These are phyloP conservation scores for Nasonia vitripennis DNA, from an alignment of 1,140 invertebrate species.

Conservation along the genomic window DNA sequence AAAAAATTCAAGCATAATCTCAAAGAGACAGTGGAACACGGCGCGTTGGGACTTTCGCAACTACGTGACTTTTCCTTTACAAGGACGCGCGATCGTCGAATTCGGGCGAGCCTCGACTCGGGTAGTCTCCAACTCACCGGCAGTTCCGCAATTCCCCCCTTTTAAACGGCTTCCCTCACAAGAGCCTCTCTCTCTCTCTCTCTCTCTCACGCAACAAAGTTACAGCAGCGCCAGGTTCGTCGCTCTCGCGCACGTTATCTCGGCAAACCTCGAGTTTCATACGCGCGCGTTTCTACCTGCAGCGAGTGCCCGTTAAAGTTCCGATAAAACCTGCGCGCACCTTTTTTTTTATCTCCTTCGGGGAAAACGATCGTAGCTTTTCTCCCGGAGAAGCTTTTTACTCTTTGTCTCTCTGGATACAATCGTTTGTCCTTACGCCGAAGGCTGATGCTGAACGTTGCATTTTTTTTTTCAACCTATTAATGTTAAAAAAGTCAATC, in stretches of 20 bases:
- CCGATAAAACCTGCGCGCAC: not conserved
- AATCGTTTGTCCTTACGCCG: too few relatives aligned
- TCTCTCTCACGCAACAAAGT: not conserved
- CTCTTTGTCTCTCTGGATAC: too few relatives aligned
- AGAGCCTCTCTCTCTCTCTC: not conserved
- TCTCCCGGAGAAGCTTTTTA: too few relatives aligned
- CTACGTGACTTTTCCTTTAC: not conserved
- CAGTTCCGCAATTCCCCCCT: not conserved
- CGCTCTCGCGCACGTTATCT: not conserved
- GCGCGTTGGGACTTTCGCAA: not conserved
- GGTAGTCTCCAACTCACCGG: too few relatives aligned
- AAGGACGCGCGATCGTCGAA: not conserved
- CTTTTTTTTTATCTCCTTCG: not conserved
- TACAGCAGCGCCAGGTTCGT: not conserved
- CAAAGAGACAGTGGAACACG: too few relatives aligned
- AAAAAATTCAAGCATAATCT: too few relatives aligned
- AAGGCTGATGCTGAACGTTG: too few relatives aligned
- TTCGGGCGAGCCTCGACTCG: not conserved
- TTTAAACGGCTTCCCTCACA: not conserved
- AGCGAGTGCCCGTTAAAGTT: not conserved
- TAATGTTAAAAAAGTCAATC: too few relatives aligned
- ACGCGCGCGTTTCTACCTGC: not conserved
- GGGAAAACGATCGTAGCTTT: too few relatives aligned
- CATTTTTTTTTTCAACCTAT: too few relatives aligned
- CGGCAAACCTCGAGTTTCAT: not conserved